Base-by-base conservation (phyloP, 1,140 invertebrate genomes). In the Drosophila teissieri region DNA sequence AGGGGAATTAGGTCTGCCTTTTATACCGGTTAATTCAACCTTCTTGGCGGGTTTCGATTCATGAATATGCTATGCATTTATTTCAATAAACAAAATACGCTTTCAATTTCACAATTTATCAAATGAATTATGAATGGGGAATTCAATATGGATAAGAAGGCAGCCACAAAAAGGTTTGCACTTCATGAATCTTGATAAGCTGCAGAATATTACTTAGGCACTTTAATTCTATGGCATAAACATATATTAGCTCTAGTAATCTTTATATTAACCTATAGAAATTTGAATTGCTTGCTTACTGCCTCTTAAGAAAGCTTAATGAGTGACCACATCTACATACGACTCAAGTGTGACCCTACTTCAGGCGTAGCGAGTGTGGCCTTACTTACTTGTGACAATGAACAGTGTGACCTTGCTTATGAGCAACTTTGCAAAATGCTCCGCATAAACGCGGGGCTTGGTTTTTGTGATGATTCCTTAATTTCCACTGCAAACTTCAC, bases 21-120 rank as follows among this genome's bases (percentile, higher is more conserved):
- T 63, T 61, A 63, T 44, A 17, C 15, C 55, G 24, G n/a, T 17
- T 51, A 51, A 51, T 27, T 15, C 27, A 51, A 3, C n/a, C 48
- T 15, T 58, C 39, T 42, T 19, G n/a, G 10, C 8, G 10, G 42
- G 12, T 15, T 5, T 19, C 6, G 27, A 22, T 22, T 63, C 54
- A 63, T 63, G 60, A 63, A 63, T 63, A 58, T 60, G 15, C 60
- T 58, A 63, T 63, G 15, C 11, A 8, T 12, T 40, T 42, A 39
- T 63, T 63, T 63, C 55, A 63, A 60, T 63, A 42, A 63, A 34
- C 53, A 40, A 19, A 61, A 62, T 58, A 60, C 54, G 24, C 60
- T 63, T 60, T 63, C 55, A 63, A 63, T 63, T 63, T 63, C 3
- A 14, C 27, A 24, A 58, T 62, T 62, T 62, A 62, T 12, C 58